phyloP scores from a whole-genome alignment of 2,113 vertebrate species.

The Nesospiza acunhae region DNA sequence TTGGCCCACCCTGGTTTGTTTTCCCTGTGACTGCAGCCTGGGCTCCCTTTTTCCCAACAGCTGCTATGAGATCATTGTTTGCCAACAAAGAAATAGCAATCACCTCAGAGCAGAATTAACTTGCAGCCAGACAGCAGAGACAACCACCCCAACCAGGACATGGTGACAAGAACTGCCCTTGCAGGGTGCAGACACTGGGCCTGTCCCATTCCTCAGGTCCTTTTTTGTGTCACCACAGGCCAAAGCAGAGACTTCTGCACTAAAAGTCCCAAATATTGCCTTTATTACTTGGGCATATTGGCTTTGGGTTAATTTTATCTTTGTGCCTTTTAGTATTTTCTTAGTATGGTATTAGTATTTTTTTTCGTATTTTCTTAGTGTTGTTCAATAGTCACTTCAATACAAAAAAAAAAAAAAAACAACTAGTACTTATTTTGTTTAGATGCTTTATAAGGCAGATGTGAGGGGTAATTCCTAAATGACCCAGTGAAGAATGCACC shows the following conservation, averaged over 20 bases:
- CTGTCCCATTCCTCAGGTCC: rapidly evolving
- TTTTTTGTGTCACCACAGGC: background rate
- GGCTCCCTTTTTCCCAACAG: background rate
- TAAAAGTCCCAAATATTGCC: background rate
- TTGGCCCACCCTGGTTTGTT: background rate
- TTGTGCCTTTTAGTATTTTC: background rate
- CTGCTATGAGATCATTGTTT: background rate
- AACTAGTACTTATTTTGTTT: background rate
- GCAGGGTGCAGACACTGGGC: background rate
- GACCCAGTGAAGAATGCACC: background rate
- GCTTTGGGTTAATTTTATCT: background rate
- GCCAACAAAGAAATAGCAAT: background rate
- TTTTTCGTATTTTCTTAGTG: background rate
- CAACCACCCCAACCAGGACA: rapidly evolving
- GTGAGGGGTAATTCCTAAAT: conserved; percentile 14
- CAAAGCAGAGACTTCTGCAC: background rate
- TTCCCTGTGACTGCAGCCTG: background rate
- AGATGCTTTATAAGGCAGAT: background rate
- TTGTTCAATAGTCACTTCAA: background rate
- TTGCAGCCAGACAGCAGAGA: background rate
- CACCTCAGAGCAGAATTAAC: background rate
- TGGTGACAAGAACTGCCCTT: background rate
- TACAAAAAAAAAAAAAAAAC: background rate
- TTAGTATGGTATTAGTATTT: background rate
- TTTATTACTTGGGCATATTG: background rate